Evolutionary conservation across 1,140 invertebrate species (phyloP).

Genomic region (Mylabris phalerata): DNA sequence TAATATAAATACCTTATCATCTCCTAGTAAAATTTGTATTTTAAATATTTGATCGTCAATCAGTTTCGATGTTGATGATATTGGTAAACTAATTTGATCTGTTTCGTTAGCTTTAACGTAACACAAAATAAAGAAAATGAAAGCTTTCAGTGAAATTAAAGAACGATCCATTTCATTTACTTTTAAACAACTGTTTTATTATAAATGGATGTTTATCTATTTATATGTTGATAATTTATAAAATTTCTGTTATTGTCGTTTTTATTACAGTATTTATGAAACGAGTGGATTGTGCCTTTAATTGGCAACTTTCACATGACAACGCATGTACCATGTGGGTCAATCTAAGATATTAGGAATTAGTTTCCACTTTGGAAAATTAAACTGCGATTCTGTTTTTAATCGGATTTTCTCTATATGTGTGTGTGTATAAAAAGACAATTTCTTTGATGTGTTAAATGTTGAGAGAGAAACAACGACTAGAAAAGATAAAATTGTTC

Average conservation of each 20-base stretch:
- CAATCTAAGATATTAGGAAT: constrained; percentile 13
- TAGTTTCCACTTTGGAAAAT: constrained; percentile 17
- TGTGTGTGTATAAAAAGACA: background rate
- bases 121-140: constrained; percentile 1
- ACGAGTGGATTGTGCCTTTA: too few relatives aligned
- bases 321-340: constrained; percentile 13
- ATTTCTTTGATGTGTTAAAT: constrained; percentile 14
- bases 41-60: constrained; percentile 9
- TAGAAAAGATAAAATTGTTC: background rate
- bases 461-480: background rate
- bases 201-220: background rate
- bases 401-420: constrained; percentile 9
- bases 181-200: constrained; percentile 6
- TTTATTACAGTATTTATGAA: too few relatives aligned
- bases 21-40: constrained; percentile 5
- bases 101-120: background rate
- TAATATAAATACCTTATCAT: constrained; percentile 7
- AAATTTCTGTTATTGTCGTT: too few relatives aligned
- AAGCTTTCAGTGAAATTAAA: constrained; percentile 10
- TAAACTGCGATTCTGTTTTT: constrained; percentile 15
- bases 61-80: background rate
- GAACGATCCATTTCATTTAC: constrained; percentile 6
- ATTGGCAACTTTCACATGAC: constrained; percentile 10
- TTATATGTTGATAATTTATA: too few relatives aligned
- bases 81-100: background rate